Percentiles rank a stretch among this genome's conserved stretches.
These are phyloP conservation scores for Neoascia interrupta DNA, from an alignment of 2,888 invertebrate genomes.

Conservation along the genomic window DNA sequence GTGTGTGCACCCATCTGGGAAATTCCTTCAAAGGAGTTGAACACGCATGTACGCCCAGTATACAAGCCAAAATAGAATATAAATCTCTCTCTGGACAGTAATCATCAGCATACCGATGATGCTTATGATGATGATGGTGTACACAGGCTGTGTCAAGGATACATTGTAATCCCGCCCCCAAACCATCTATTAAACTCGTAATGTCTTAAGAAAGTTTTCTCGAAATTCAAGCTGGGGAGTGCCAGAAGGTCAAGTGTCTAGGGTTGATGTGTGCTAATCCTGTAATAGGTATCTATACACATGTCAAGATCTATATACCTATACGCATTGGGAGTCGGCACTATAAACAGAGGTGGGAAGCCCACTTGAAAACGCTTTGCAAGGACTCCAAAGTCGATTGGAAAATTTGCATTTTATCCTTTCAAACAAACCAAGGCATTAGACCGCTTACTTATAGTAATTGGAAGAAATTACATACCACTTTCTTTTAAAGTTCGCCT, in stretches of 20 bases:
- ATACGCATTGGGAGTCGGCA: background rate
- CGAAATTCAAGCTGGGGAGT: constrained; percentile 14
- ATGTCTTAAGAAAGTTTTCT: constrained; percentile 62
- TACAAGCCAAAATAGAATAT: constrained; percentile 14
- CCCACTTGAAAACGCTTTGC: constrained; percentile 53
- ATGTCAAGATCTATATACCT: too few relatives aligned
- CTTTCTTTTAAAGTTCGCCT: constrained; percentile 40
- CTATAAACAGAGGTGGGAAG: constrained; percentile 36
- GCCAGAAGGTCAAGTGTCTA: constrained; percentile 64
- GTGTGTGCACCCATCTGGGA: constrained; percentile 53
- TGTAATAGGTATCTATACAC: constrained; percentile 27
- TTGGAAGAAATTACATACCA: constrained; percentile 67
- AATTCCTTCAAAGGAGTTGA: constrained; percentile 33
- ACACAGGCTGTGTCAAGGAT: constrained; percentile 60
- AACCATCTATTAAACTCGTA: constrained; percentile 29
- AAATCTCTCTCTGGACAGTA: constrained; percentile 48
- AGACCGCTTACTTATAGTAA: constrained; percentile 67
- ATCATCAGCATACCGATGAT: constrained; percentile 61
- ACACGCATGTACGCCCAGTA: constrained; percentile 16
- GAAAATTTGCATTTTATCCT: constrained; percentile 69
- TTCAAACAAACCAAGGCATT: constrained; percentile 43
- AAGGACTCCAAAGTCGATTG: constrained; percentile 51
- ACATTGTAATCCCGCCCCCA: constrained; percentile 60
- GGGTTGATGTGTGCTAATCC: constrained; percentile 63
- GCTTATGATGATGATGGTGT: constrained; percentile 48